Conservation (phyloP, 1,140 invertebrate genomes). For the Drosophila prosaltans region DNA sequence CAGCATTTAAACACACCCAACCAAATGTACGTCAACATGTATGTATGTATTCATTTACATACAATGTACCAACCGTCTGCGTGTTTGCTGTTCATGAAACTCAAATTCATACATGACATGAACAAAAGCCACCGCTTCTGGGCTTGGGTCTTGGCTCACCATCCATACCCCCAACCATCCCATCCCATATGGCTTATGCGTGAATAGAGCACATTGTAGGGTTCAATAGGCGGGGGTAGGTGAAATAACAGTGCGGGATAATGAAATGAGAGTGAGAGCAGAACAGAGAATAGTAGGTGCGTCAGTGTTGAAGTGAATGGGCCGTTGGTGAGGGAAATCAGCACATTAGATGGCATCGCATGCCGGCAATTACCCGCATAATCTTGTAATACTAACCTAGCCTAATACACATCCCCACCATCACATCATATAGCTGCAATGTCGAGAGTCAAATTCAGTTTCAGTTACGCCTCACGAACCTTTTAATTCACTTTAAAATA, state of each 20-base stretch:
- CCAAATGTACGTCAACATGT: slow-evolving; percentile 5
- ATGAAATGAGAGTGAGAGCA: background rate
- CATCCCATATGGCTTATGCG: slow-evolving; percentile 10
- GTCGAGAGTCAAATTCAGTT: slow-evolving; percentile 57
- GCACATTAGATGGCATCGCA: slow-evolving; percentile 74
- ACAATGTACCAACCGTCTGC: slow-evolving; percentile 41
- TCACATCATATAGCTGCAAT: slow-evolving; percentile 9
- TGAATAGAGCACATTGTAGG: background rate
- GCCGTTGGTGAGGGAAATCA: slow-evolving; percentile 19
- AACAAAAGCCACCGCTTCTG: slow-evolving; percentile 45
- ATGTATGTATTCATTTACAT: slow-evolving; percentile 15
- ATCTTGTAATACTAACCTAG: slow-evolving; percentile 77
- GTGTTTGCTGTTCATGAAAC: slow-evolving; percentile 67
- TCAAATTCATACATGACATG: slow-evolving; percentile 49
- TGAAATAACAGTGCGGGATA: no score
- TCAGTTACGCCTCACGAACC: slow-evolving; percentile 47
- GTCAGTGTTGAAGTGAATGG: background rate
- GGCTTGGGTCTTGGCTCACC: background rate
- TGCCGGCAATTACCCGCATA: slow-evolving; percentile 76
- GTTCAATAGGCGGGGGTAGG: no score
- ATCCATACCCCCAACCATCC: background rate
- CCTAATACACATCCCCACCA: slow-evolving; percentile 32
- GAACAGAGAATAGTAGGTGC: background rate
- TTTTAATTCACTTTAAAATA: slow-evolving; percentile 72
- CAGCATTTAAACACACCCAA: background rate